Evolutionary conservation across 1,140 invertebrate genomes (phyloP).

Genomic region (Solenopsis invicta): DNA sequence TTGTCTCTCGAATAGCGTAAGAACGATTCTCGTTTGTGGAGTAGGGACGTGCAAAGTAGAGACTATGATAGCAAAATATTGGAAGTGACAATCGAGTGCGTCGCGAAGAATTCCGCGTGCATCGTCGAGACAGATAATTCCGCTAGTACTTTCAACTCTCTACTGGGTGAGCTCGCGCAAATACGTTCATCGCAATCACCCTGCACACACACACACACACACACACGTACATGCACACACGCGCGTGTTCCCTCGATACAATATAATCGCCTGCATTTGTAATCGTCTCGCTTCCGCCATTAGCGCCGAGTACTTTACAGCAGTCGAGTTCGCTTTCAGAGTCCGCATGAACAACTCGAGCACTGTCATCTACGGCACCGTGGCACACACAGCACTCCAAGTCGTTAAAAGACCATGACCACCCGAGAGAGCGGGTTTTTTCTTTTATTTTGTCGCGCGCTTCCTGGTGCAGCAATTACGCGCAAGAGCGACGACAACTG

Average conservation of each 20-base stretch:
- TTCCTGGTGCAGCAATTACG: slow-evolving; percentile 51
- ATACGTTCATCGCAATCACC: neutral
- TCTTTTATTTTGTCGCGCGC: neutral
- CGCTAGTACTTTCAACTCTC: slow-evolving; percentile 21
- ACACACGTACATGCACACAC: neutral
- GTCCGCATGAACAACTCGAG: slow-evolving; percentile 48
- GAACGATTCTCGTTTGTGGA: slow-evolving; percentile 7
- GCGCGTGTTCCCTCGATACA: neutral
- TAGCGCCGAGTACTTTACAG: slow-evolving; percentile 42
- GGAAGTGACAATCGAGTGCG: slow-evolving; percentile 42
- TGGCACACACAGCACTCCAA: slow-evolving; percentile 14
- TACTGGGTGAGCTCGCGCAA: neutral
- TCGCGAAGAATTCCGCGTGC: neutral
- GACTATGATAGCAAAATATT: slow-evolving; percentile 10
- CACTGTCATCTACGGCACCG: slow-evolving; percentile 39
- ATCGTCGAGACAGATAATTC: slow-evolving; percentile 34
- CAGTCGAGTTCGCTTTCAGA: slow-evolving; percentile 57
- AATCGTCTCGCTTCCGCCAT: slow-evolving; percentile 65
- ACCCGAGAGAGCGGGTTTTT: slow-evolving; percentile 4
- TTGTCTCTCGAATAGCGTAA: neutral
- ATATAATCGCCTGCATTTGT: slow-evolving; percentile 57
- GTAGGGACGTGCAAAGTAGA: neutral
- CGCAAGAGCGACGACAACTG: slow-evolving; percentile 19
- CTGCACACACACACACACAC: neutral
- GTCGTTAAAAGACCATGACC: slow-evolving; percentile 19